A percentile compares a stretch with the other conserved stretches of the same genome.
phyloP scores from a whole-genome alignment of 2,113 vertebrate species.

The Phocoena sinus region DNA sequence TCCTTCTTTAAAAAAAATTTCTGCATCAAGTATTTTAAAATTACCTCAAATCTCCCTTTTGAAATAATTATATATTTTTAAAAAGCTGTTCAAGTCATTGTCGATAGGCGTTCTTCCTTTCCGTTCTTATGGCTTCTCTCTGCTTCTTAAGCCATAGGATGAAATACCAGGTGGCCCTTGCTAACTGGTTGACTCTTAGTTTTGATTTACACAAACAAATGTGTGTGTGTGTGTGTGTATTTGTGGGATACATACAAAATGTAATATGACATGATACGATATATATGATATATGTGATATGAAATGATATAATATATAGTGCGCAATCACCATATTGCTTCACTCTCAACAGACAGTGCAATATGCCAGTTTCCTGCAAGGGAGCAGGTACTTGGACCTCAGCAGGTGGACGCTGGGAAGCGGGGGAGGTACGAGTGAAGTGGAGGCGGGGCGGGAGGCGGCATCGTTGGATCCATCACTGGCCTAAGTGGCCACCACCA shows the following conservation, averaged over 20 bases:
- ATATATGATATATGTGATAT: too few relatives aligned
- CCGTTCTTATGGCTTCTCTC: neutral
- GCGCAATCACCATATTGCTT: neutral
- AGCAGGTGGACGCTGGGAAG: neutral
- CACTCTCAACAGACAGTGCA: neutral
- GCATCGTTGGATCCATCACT: accelerated
- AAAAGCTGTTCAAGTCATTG: neutral
- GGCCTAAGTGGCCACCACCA: accelerated
- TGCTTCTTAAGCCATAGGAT: too few relatives aligned
- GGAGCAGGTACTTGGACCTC: neutral
- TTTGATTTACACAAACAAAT: neutral
- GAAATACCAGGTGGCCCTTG: neutral
- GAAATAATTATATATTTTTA: neutral
- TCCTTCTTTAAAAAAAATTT: neutral
- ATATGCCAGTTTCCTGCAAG: neutral
- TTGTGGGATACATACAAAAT: neutral
- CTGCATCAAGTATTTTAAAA: neutral
- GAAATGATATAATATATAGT: too few relatives aligned
- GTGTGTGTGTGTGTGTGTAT: neutral
- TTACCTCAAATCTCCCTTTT: neutral
- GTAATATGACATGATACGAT: too few relatives aligned
- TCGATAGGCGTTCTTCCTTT: neutral
- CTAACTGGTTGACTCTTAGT: neutral
- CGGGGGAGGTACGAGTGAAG: accelerated
- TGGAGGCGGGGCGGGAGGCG: neutral